phyloP scores from a whole-genome alignment of 2,797 vertebrate genomes.

The Macropus fuliginosus region DNA sequence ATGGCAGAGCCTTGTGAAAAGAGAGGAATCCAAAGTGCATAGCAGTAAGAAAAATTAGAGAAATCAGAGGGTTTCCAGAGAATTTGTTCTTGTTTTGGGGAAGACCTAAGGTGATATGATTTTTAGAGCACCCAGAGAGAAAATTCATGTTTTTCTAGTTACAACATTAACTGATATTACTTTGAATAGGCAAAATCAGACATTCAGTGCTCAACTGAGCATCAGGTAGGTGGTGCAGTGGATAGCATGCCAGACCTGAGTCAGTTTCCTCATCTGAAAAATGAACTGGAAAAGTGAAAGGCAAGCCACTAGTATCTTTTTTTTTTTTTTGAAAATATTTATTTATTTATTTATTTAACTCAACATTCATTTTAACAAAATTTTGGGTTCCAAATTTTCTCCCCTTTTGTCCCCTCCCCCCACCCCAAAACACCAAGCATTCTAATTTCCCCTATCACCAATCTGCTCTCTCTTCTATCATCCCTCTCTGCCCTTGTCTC shows the following conservation, averaged over 20 bases:
- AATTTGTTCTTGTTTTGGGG: constrained; percentile 11
- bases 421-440: too few relatives aligned
- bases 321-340: too few relatives aligned
- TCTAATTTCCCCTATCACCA: too few relatives aligned
- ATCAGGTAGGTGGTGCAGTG: not conserved
- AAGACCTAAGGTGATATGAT: not conserved
- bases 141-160: not conserved
- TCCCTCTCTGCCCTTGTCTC: too few relatives aligned
- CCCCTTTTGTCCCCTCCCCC: too few relatives aligned
- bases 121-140: not conserved
- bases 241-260: not conserved
- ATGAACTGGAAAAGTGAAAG: not conserved
- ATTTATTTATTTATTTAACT: too few relatives aligned
- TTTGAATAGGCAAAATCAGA: constrained; percentile 10
- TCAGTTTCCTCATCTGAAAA: not conserved
- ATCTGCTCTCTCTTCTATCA: too few relatives aligned
- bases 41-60: not conserved
- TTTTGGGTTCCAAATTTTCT: too few relatives aligned
- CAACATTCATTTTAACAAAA: too few relatives aligned
- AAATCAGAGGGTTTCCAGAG: constrained; percentile 3
- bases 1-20: not conserved
- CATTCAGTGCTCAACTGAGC: not conserved
- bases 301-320: not conserved
- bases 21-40: not conserved
- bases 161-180: not conserved